Evolutionary conservation across 2,888 invertebrate genomes (phyloP), one percentile per base, ranked within the genome.

Genomic region (Embidobia sp.): DNA sequence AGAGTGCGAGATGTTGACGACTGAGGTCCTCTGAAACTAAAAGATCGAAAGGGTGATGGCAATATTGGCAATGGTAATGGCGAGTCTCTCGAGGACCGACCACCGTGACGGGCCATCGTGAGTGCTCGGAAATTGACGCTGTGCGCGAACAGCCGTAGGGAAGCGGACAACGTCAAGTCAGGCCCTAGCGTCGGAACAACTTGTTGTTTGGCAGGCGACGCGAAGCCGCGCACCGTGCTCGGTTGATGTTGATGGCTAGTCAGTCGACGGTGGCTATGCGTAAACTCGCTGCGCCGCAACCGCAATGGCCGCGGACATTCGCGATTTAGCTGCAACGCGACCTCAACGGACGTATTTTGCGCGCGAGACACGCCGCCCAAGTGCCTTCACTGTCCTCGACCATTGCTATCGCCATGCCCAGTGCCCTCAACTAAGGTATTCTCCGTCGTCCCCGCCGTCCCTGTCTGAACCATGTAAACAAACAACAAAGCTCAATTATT

Each of bases 231-330:
- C 6, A 19, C 6, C 19, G n/a, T n/a, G n/a, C n/a, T n/a, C n/a
- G n/a, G n/a, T n/a, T 22, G 6, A 22, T 6, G 11, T 51, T 29
- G 49, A 49, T 46, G 46, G 18, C 44, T 11, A 11, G 10, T 37
- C 18, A 6, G 19, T 10, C 37, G 27, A 37, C 40, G 10, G 31
- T 27, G 35, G 31, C 18, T 49, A 40, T 67, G 67, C 67, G 31
- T 19, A 31, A 31, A 33, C 29, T 19, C 33, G 66, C 46, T 55
- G 27, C 16, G 67, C 57, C 40, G 57, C 67, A 67, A 67, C 57
- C 40, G 57, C 67, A 67, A 67, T 67, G 67, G 67, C 67, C 67
- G 67, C 67, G 46, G 35, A 66, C 46, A 57, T 67, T 48, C 33
- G 67, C 27, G 33, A 59, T 59, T 49, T 69, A 69, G 49, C 13